Percentiles rank a stretch among this genome's conserved stretches.
Evolutionary conservation across 2,797 vertebrate genomes (phyloP).

Genomic region (Hippopotamyrus pictus): DNA sequence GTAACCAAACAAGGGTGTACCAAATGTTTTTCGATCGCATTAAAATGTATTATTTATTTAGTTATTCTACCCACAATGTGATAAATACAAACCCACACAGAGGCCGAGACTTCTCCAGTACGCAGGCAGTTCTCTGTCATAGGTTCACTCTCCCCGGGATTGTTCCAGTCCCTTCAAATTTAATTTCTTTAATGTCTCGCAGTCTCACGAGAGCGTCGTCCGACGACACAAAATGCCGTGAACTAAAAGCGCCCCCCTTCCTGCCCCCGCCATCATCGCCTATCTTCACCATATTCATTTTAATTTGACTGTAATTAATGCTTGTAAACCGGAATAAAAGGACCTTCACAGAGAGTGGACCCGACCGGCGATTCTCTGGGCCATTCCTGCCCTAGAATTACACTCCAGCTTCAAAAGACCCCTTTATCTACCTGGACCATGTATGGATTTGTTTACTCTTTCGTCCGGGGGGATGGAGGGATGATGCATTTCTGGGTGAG

Average conservation of each 20-base stretch:
- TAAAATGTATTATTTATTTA: not conserved
- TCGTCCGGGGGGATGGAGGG: not conserved
- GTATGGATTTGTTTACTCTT: conserved; percentile 27
- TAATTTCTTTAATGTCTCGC: conserved; percentile 35
- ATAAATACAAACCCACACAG: not conserved
- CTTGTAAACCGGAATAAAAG: conserved; percentile 29
- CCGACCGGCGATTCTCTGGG: not conserved
- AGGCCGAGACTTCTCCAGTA: conserved; percentile 12
- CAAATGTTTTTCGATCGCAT: no score
- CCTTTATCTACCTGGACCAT: conserved; percentile 28
- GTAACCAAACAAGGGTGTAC: not conserved
- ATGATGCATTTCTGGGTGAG: not conserved
- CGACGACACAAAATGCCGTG: conserved; percentile 19
- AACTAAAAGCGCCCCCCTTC: conserved; percentile 17
- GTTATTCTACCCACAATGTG: not conserved
- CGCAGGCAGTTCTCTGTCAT: conserved; percentile 32
- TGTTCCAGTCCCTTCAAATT: conserved; percentile 36
- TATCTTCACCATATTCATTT: conserved; percentile 33
- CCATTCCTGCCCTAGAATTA: conserved; percentile 10
- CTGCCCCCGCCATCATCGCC: not conserved
- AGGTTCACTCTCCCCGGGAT: conserved; percentile 37
- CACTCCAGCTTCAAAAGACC: conserved; percentile 29
- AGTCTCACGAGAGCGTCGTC: conserved; percentile 18
- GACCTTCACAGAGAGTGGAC: conserved; percentile 4
- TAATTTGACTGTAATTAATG: conserved; percentile 38